Conservation (phyloP, 2,888 invertebrate genomes). For the Thecophora atra region DNA sequence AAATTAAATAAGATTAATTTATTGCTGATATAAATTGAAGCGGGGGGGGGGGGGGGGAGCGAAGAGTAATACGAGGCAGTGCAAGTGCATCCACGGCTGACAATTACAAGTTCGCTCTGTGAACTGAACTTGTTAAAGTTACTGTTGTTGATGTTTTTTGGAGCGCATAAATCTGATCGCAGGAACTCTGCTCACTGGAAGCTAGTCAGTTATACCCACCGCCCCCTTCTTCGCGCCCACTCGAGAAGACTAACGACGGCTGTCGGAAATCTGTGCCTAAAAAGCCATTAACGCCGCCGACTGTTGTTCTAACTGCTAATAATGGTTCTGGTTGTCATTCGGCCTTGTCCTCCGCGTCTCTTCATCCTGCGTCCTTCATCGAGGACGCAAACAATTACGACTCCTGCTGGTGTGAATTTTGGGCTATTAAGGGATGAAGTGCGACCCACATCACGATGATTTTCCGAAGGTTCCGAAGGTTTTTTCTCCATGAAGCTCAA, state of each 20-base stretch:
- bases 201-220: slow-evolving; percentile 43
- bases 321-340: slow-evolving; percentile 37
- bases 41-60: neutral
- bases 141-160: slow-evolving; percentile 39
- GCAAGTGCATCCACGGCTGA: neutral
- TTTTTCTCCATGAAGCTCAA: no score
- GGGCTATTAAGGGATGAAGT: slow-evolving; percentile 15
- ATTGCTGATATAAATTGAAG: slow-evolving; percentile 16
- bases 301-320: slow-evolving; percentile 31
- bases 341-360: neutral
- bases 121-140: slow-evolving; percentile 24
- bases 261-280: slow-evolving; percentile 30
- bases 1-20: slow-evolving; percentile 63
- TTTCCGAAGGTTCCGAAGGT: neutral
- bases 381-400: neutral
- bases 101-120: neutral
- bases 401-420: slow-evolving; percentile 1
- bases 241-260: slow-evolving; percentile 57
- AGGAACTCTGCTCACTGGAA: slow-evolving; percentile 45
- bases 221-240: slow-evolving; percentile 20
- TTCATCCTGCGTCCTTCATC: neutral
- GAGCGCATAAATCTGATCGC: slow-evolving; percentile 39
- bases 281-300: slow-evolving; percentile 25
- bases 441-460: neutral
- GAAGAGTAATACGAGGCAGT: no score